A percentile compares a stretch with the other conserved stretches of the same genome.
These are phyloP conservation scores for Hemitrygon akajei DNA, from an alignment of 2,797 vertebrate genomes.

Conservation along the genomic window DNA sequence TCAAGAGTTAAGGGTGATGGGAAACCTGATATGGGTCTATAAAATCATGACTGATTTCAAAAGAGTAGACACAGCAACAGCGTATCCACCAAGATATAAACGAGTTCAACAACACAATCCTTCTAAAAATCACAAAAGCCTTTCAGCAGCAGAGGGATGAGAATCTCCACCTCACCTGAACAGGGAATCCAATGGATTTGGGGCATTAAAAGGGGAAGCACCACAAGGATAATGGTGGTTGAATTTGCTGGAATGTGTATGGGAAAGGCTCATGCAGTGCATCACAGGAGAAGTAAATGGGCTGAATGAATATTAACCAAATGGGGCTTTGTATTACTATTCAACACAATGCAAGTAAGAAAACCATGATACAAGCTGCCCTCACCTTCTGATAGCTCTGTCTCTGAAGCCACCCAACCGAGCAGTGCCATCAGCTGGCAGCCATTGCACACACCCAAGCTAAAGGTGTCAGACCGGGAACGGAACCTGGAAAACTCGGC, in stretches of 20 bases:
- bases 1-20: too few relatives aligned
- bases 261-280: neutral
- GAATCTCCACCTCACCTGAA: neutral
- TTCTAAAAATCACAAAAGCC: too few relatives aligned
- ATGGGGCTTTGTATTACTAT: too few relatives aligned
- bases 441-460: slow-evolving; percentile 85
- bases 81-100: too few relatives aligned
- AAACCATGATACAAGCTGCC: neutral
- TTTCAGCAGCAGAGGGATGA: too few relatives aligned
- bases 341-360: neutral
- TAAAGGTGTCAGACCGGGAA: slow-evolving; percentile 69
- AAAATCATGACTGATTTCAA: too few relatives aligned
- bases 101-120: too few relatives aligned
- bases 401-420: slow-evolving; percentile 72
- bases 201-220: neutral
- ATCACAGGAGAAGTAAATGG: neutral
- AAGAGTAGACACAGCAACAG: too few relatives aligned
- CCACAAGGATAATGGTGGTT: neutral
- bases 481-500: slow-evolving; percentile 71
- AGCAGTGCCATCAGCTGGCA: slow-evolving; percentile 82
- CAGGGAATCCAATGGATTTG: neutral
- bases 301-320: neutral
- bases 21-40: too few relatives aligned
- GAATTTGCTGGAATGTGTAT: neutral
- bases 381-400: slow-evolving; percentile 25